Percentiles rank a stretch among this genome's conserved stretches.
These are phyloP conservation scores for Melanotaenia parkinsoni DNA, from an alignment of 2,797 vertebrate species.

Conservation along the genomic window DNA sequence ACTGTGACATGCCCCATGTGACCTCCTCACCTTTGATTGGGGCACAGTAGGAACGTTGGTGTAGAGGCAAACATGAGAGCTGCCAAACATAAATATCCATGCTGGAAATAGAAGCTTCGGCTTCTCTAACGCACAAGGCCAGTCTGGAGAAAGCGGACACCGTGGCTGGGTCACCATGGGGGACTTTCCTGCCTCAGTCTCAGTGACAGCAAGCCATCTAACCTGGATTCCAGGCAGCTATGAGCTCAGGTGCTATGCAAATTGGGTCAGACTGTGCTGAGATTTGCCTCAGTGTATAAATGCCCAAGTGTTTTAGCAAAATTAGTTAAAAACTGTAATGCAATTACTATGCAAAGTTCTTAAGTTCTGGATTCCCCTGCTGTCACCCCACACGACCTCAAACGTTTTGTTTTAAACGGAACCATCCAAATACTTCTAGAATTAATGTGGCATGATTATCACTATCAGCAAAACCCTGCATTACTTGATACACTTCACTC, in stretches of 20 bases:
- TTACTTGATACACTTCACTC: constrained; percentile 36
- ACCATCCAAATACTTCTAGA: constrained; percentile 31
- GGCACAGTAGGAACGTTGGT: constrained; percentile 37
- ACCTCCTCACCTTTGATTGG: constrained; percentile 61
- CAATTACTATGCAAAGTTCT: constrained; percentile 39
- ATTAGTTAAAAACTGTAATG: neutral
- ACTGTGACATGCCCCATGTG: constrained; percentile 25
- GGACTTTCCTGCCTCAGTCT: constrained; percentile 74
- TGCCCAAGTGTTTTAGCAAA: neutral
- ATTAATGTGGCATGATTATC: constrained; percentile 36
- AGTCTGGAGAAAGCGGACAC: constrained; percentile 72
- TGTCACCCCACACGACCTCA: constrained; percentile 17
- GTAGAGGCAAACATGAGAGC: constrained; percentile 54
- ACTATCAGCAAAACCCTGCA: constrained; percentile 26
- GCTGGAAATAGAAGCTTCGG: constrained; percentile 62
- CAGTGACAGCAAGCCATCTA: constrained; percentile 77
- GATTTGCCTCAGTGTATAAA: constrained; percentile 24
- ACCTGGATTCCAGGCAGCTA: constrained; percentile 65
- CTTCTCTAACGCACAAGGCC: constrained; percentile 35
- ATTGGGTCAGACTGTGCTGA: constrained; percentile 41
- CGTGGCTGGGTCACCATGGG: constrained; percentile 59
- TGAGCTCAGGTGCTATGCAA: constrained; percentile 39
- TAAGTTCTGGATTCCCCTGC: constrained; percentile 27
- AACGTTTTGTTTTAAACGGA: constrained; percentile 12
- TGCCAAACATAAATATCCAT: constrained; percentile 59